Base-by-base conservation (phyloP, 1,140 invertebrate genomes). In the Andricus grossulariae region DNA sequence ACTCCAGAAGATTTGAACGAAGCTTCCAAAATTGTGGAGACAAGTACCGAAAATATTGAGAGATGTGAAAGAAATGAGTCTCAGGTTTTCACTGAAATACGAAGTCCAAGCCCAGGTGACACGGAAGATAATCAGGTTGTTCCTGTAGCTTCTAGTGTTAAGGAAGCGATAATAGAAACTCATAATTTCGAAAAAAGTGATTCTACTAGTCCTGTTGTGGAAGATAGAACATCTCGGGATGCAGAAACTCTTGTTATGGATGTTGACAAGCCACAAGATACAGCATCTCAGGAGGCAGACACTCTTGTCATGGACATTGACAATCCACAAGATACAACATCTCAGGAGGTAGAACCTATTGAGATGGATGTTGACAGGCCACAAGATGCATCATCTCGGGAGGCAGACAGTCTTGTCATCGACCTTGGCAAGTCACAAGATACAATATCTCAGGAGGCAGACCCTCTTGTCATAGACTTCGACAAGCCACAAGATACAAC, bases 91-190 rank as follows among this genome's bases (percentile, higher is more conserved):
- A 16, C 60, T 32, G 21, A 39, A 32, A 66, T 66, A 39, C 60
- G 39, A 15, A 66, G 60, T 66, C 60, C 60, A 66, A 39, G 2
- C 32, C 19, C 8, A 18, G 15, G 60, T 39, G 60, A 66, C 0
- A 8, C n/a, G 15, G 32, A 66, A n/a, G 15, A 66, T n/a, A 66
- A 66, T 39, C 60, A 66, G n/a, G 60, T 66, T 45, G 60, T 66
- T 1, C 60, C 60, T 13, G 57, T 60, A 21, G 57, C 57, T 32
- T 19, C 21, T 10, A 1, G 25, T 15, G 19, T 32, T 60, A 32
- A 60, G 57, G 6, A 60, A 13, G 3, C 57, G 15, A 5, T 21
- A 32, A 39, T 21, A 10, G 60, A 55, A 19, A 19, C 54, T 11
- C 5, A n/a, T 2, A 66, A 16, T 39, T 15, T n/a, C 13, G 10